Evolutionary conservation across 2,797 vertebrate species (phyloP), one percentile per base, ranked within the genome.

Genomic region (Distichodus sexfasciatus): DNA sequence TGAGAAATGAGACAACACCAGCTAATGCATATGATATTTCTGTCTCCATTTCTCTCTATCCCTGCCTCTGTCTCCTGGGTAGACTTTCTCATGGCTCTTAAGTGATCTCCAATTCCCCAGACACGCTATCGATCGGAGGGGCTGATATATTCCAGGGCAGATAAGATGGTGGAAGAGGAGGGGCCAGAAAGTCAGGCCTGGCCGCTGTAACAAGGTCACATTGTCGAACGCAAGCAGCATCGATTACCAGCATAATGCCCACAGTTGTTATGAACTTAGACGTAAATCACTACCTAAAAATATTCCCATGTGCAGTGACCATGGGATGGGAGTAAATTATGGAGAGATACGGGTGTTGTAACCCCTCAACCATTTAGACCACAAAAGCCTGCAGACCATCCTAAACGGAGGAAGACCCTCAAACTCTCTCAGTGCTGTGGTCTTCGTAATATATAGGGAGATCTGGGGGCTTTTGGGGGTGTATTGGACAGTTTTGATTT

Each of bases 181-280:
- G 33, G 35, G 60, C 24, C 6, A 55, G 29, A 26, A 29, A 44
- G 7, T 14, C n/a, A 33, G 11, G 15, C 11, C 50, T 48, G 36
- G 50, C 38, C 38, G 28, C 48, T 70, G 57, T 55, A 71, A 64
- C 69, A 71, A 71, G 61, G 61, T 65, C 69, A 71, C 26, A 23
- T 48, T 65, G 43, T 26, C 15, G 41, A 48, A 33, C 12, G 24
- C 53, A 65, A 65, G 36, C 15, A 41, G 4, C 28, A 50, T 33
- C 3, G 53, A 58, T 65, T 40, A 26, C 8, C 24, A 21, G 29
- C 29, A 55, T 54, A 46, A 54, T 46, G 24, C 12, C 40, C 12
- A 51, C 36, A 33, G 28, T 2, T 14, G 55, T 69, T 11, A 23
- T 23, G 23, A 68, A 59, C 43, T 68, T 28, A 58, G 9, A n/a